Evolutionary conservation across 1,140 invertebrate genomes (phyloP).

Genomic region (Caerostris extrusa): DNA sequence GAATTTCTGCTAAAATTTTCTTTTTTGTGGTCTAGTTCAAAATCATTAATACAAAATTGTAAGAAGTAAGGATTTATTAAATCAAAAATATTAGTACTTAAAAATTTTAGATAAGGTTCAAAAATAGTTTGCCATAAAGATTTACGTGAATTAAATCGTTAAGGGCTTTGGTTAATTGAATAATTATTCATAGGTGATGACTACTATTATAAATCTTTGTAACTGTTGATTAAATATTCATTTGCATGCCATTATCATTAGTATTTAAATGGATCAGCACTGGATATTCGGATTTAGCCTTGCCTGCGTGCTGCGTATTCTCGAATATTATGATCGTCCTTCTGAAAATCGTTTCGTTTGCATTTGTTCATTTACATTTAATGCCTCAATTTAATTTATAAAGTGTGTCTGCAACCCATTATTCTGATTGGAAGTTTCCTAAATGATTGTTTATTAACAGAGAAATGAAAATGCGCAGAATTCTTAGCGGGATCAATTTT

Average conservation of each 20-base stretch:
- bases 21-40: too few species aligned
- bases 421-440: background rate
- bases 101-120: too few species aligned
- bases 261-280: background rate
- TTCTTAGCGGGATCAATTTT: too few species aligned
- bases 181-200: slow-evolving; percentile 9
- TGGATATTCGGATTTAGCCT: background rate
- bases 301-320: background rate
- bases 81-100: too few species aligned
- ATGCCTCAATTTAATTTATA: background rate
- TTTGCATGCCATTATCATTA: slow-evolving; percentile 1
- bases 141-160: background rate
- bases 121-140: too few species aligned
- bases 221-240: slow-evolving; percentile 17
- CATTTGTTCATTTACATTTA: background rate
- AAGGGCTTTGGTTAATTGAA: background rate
- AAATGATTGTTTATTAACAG: background rate
- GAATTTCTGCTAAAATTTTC: too few species aligned
- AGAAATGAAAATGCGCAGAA: too few species aligned
- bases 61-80: too few species aligned
- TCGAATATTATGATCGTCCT: background rate
- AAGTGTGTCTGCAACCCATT: background rate
- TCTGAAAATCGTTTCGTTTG: background rate
- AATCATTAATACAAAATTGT: too few species aligned
- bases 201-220: slow-evolving; percentile 22